A percentile compares a stretch with the other conserved stretches of the same genome.
Conservation (phyloP, 1,140 invertebrate species). For the Eumeta japonica region DNA sequence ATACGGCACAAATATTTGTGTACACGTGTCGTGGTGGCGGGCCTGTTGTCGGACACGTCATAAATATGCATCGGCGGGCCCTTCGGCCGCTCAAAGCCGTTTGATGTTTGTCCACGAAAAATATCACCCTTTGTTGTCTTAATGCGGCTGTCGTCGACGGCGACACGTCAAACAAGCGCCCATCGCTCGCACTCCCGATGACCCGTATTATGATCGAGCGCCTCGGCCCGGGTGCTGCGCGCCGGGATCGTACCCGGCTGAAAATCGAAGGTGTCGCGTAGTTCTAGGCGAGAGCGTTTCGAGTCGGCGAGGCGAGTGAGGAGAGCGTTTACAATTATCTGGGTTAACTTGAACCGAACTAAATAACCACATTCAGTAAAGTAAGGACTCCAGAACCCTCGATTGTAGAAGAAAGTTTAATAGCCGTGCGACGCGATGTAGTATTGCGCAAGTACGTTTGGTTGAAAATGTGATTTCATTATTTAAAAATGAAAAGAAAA, state of each 20-base stretch:
- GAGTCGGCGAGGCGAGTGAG: too few species aligned
- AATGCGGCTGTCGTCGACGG: constrained; percentile 22
- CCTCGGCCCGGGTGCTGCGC: neutral
- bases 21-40: constrained; percentile 29
- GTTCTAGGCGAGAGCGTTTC: neutral
- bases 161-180: too few species aligned
- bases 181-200: too few species aligned
- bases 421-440: too few species aligned
- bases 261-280: neutral
- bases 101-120: constrained; percentile 43
- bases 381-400: too few species aligned
- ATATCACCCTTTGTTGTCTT: constrained; percentile 40
- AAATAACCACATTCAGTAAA: too few species aligned
- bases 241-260: neutral
- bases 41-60: constrained; percentile 40
- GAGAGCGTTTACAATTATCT: too few species aligned
- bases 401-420: too few species aligned
- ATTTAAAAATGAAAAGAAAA: too few species aligned
- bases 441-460: too few species aligned
- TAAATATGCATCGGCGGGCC: constrained; percentile 46
- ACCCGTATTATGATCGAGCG: neutral
- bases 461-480: too few species aligned
- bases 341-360: too few species aligned
- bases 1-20: constrained; percentile 34
- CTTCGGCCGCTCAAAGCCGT: constrained; percentile 25